A percentile compares a stretch with the other conserved stretches of the same genome.
Conservation (phyloP, 2,888 invertebrate species). For the Oasisia sp. region DNA sequence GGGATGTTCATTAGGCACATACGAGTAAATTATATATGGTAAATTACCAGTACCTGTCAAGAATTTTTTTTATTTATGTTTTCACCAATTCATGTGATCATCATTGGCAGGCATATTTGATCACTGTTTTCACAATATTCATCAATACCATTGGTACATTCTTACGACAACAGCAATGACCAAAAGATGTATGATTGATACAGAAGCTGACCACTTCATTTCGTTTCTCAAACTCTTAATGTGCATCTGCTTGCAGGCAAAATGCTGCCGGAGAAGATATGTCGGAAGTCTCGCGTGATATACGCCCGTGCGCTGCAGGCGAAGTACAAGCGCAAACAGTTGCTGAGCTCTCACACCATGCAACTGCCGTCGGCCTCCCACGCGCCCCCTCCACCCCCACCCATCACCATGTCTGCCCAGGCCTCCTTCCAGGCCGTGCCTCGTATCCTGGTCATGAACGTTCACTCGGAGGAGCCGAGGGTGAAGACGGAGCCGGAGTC, state of each 20-base stretch:
- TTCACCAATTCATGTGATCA: too few relatives aligned
- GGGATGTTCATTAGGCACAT: too few relatives aligned
- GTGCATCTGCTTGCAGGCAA: background rate
- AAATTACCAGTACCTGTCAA: too few relatives aligned
- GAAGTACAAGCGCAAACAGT: background rate
- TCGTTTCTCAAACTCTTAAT: background rate
- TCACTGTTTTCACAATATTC: too few relatives aligned
- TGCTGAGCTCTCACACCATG: background rate
- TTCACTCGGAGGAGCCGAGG: background rate
- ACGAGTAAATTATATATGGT: too few relatives aligned
- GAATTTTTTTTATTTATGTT: too few relatives aligned
- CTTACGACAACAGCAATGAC: too few relatives aligned
- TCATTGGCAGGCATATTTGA: too few relatives aligned
- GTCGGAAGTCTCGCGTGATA: background rate
- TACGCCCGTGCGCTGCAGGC: background rate
- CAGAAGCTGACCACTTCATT: background rate
- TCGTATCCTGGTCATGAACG: background rate
- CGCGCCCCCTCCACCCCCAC: background rate
- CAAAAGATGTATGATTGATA: too few relatives aligned
- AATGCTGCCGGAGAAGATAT: background rate
- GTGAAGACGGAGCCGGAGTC: background rate
- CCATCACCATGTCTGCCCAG: background rate
- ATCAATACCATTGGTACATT: too few relatives aligned
- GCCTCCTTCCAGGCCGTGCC: background rate
- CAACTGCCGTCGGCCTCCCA: background rate